Percentiles rank a stretch among this genome's conserved stretches.
These are phyloP conservation scores for Dolichallabes microphthalmus DNA, from an alignment of 2,113 vertebrate genomes.

Conservation along the genomic window DNA sequence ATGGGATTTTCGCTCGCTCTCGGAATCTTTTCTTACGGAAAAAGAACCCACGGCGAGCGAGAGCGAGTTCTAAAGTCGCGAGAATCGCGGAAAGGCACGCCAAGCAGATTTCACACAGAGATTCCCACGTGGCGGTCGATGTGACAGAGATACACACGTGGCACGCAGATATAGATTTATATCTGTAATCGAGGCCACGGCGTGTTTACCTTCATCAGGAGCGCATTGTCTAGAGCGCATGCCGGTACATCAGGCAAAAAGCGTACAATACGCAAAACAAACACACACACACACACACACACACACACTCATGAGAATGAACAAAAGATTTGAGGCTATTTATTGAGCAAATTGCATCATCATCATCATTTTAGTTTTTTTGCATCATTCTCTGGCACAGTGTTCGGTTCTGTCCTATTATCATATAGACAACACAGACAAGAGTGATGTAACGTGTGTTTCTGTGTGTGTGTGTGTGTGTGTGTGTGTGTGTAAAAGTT, in stretches of 20 bases:
- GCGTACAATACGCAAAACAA: background rate
- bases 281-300: background rate
- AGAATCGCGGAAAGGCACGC: constrained; percentile 33
- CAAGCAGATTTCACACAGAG: constrained; percentile 47
- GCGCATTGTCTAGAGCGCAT: constrained; percentile 25
- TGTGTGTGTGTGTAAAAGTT: constrained; percentile 35
- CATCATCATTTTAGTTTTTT: constrained; percentile 47
- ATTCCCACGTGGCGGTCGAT: constrained; percentile 31
- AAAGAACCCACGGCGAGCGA: constrained; percentile 18
- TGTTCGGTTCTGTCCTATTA: constrained; percentile 67
- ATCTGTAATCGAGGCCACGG: constrained; percentile 28
- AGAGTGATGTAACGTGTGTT: constrained; percentile 57
- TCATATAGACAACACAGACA: constrained; percentile 71
- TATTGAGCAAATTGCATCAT: constrained; percentile 46
- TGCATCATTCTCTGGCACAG: constrained; percentile 62
- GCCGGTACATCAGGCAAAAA: background rate
- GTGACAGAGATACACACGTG: constrained; percentile 28
- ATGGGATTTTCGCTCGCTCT: constrained; percentile 46
- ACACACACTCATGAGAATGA: background rate
- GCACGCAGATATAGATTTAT: constrained; percentile 49
- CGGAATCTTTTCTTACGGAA: background rate
- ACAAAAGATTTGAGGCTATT: constrained; percentile 34
- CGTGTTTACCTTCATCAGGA: constrained; percentile 37
- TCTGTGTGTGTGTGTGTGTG: constrained; percentile 19
- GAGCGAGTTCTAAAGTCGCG: background rate